Percentiles rank a stretch among this genome's conserved stretches.
Conservation (phyloP, 1,140 invertebrate genomes). For the Wiebesia pumilae region DNA sequence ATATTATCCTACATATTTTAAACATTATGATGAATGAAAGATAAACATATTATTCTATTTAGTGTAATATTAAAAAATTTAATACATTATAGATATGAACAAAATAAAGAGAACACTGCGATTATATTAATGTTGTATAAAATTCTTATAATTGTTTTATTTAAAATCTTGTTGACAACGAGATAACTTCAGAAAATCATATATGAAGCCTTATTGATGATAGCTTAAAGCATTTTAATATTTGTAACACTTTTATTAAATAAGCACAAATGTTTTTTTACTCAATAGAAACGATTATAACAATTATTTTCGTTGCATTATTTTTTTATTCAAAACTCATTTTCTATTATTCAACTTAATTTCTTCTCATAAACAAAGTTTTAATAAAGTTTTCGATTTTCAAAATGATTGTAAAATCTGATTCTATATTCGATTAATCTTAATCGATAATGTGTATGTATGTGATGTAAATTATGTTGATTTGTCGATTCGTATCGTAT, state of each 20-base stretch:
- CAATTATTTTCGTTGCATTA: neutral
- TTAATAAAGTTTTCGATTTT: too few relatives aligned
- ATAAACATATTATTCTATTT: too few relatives aligned
- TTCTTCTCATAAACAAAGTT: too few relatives aligned
- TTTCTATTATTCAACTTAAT: too few relatives aligned
- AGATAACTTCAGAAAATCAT: conserved; percentile 17
- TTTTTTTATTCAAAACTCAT: neutral
- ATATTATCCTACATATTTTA: too few relatives aligned
- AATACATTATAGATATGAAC: neutral
- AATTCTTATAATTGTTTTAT: conserved; percentile 18
- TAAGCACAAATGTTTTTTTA: neutral
- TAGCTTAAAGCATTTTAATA: neutral
- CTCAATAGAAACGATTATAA: neutral
- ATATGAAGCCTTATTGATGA: neutral
- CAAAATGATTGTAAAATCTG: too few relatives aligned
- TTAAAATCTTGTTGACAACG: neutral
- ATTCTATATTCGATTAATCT: too few relatives aligned
- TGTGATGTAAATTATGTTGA: too few relatives aligned
- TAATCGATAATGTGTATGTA: too few relatives aligned
- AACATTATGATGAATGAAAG: too few relatives aligned
- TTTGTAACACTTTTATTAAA: neutral
- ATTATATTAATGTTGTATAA: neutral
- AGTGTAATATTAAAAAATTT: neutral
- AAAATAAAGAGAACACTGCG: neutral
- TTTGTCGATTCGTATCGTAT: too few relatives aligned